Evolutionary conservation across 92 coral and sea anemone genomes (phyloP).

Genomic region (Palythoa heliodiscus): DNA sequence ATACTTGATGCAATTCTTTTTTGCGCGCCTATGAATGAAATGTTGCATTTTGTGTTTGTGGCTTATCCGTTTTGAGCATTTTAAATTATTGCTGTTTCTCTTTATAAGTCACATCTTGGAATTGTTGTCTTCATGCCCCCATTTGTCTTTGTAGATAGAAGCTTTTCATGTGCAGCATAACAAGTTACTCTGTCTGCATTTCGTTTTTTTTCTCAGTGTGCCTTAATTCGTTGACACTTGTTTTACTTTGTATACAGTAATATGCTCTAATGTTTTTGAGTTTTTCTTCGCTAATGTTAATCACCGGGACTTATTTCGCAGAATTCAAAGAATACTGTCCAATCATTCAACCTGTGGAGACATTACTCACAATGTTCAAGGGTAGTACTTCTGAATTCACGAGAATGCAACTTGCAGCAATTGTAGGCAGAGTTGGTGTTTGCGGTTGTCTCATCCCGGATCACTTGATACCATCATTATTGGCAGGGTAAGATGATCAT

Average conservation of each 20-base stretch:
- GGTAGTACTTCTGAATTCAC: slow-evolving; percentile 61
- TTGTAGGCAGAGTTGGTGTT: slow-evolving; percentile 74
- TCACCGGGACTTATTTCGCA: background rate
- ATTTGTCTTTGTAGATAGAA: too few species aligned
- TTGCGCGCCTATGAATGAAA: too few species aligned
- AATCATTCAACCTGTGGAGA: slow-evolving; percentile 60
- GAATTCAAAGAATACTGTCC: slow-evolving; percentile 63
- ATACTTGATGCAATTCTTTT: too few species aligned
- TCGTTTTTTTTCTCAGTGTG: background rate
- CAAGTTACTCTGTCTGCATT: too few species aligned
- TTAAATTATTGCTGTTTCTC: too few species aligned
- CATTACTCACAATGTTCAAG: slow-evolving; percentile 68
- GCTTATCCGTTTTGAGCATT: too few species aligned
- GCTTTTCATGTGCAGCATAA: too few species aligned
- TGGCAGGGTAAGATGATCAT: slow-evolving; percentile 56
- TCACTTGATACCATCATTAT: slow-evolving; percentile 58
- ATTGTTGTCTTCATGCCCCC: too few species aligned
- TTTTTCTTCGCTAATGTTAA: background rate
- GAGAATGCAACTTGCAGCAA: slow-evolving; percentile 55
- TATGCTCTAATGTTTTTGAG: background rate
- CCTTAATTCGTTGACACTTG: background rate
- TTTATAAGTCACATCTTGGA: too few species aligned
- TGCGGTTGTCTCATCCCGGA: slow-evolving; percentile 78
- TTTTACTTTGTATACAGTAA: background rate
- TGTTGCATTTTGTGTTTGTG: too few species aligned